Conservation (phyloP, 2,113 vertebrate species). For the Anguilla rostrata region DNA sequence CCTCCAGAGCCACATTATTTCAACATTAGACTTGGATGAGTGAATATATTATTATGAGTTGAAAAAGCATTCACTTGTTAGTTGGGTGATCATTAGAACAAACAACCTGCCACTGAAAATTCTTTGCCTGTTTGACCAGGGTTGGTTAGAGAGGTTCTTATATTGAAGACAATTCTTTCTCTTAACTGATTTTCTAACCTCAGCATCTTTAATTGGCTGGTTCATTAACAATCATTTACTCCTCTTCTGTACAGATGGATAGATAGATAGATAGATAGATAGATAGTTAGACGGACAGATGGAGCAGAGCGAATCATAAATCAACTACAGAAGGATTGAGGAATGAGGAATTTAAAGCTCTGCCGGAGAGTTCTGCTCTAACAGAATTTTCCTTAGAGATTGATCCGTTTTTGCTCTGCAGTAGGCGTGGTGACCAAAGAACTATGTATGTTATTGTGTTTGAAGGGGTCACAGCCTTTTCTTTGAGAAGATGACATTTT, state of each 20-base stretch:
- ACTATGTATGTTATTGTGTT: too few relatives aligned
- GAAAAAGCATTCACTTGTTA: background rate
- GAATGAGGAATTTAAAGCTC: background rate
- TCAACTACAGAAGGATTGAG: background rate
- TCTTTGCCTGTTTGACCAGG: background rate
- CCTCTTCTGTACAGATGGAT: background rate
- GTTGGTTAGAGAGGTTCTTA: background rate
- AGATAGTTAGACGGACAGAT: background rate
- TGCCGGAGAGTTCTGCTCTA: background rate
- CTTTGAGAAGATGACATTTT: too few relatives aligned
- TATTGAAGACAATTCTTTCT: background rate
- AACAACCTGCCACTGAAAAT: background rate
- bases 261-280: background rate
- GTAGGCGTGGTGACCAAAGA: too few relatives aligned
- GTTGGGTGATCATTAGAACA: background rate
- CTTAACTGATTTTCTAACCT: background rate
- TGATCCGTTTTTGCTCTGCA: background rate
- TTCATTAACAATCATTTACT: slow-evolving; percentile 5
- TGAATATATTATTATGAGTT: background rate
- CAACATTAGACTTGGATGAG: background rate
- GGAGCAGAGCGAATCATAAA: too few relatives aligned
- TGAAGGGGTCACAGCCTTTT: too few relatives aligned
- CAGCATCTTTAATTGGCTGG: slow-evolving; percentile 16
- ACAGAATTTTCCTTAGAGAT: background rate
- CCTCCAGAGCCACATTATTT: background rate